A percentile compares a stretch with the other conserved stretches of the same genome.
These are phyloP conservation scores for Schizopygopsis malacanthus DNA, from an alignment of 2,797 vertebrate species.

Conservation along the genomic window DNA sequence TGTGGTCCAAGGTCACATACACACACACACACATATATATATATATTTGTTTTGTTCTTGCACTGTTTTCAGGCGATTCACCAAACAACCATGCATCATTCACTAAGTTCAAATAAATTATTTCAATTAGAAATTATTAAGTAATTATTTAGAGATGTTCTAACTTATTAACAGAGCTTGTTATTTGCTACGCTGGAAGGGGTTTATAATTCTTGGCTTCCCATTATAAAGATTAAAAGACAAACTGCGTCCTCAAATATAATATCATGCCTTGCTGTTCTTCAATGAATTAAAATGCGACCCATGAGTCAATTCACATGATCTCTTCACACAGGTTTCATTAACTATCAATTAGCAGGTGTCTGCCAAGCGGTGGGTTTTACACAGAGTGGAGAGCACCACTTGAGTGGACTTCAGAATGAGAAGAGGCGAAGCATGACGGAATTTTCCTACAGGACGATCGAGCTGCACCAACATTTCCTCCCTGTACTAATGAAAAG, in stretches of 20 bases:
- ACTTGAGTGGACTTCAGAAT: constrained; percentile 46
- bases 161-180: constrained; percentile 39
- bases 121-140: too few relatives aligned
- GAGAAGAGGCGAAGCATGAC: constrained; percentile 57
- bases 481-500: constrained; percentile 60
- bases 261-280: constrained; percentile 34
- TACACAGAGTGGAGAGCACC: constrained; percentile 46
- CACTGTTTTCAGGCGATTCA: background rate
- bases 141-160: constrained; percentile 15
- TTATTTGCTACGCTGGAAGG: constrained; percentile 4
- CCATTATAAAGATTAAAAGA: constrained; percentile 36
- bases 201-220: constrained; percentile 17
- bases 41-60: too few relatives aligned
- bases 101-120: background rate
- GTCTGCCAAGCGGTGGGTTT: constrained; percentile 39
- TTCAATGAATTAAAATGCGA: constrained; percentile 45
- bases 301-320: constrained; percentile 38
- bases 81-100: background rate
- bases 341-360: constrained; percentile 58
- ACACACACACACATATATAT: background rate
- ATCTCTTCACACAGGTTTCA: constrained; percentile 47
- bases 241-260: constrained; percentile 10
- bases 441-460: constrained; percentile 58
- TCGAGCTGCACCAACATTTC: constrained; percentile 61
- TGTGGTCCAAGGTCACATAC: too few relatives aligned